A percentile compares a stretch with the other conserved stretches of the same genome.
phyloP scores from a whole-genome alignment of 1,140 invertebrate genomes.

The Temnothorax nylanderi region DNA sequence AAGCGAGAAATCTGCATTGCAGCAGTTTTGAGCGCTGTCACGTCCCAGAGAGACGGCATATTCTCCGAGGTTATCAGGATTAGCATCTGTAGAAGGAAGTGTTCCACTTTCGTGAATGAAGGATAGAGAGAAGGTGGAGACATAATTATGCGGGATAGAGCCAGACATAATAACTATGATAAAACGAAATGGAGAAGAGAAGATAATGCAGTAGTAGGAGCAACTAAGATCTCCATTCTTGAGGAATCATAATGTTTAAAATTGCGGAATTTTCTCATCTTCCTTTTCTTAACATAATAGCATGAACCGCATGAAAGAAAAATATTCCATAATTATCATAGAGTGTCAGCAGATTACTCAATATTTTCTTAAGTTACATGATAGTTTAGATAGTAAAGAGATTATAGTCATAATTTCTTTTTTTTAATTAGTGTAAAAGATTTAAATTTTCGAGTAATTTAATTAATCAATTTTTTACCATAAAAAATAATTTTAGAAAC shows the following conservation, averaged over 20 bases:
- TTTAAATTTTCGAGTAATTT: not conserved
- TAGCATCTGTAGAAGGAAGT: constrained; percentile 80
- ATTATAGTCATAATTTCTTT: not conserved
- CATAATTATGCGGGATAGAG: constrained; percentile 61
- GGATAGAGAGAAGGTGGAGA: constrained; percentile 63
- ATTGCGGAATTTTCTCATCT: constrained; percentile 28
- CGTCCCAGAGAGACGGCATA: constrained; percentile 43
- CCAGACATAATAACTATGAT: constrained; percentile 18
- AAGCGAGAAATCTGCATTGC: constrained; percentile 11
- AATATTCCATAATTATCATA: not conserved
- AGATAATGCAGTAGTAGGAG: constrained; percentile 15
- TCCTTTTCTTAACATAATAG: not conserved
- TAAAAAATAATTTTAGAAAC: not conserved
- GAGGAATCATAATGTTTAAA: constrained; percentile 36
- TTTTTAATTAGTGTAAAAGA: not conserved
- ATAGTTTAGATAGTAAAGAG: not conserved
- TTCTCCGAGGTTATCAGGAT: constrained; percentile 75
- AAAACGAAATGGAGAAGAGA: not conserved
- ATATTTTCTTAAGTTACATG: not conserved
- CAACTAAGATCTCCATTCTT: constrained; percentile 38
- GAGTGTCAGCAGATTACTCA: not conserved
- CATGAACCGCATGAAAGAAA: not conserved
- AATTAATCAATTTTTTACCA: not conserved
- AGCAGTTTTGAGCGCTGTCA: constrained; percentile 65
- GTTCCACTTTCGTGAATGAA: constrained; percentile 75